Evolutionary conservation across 2,113 vertebrate genomes (phyloP), one percentile per base, ranked within the genome.

Genomic region (Suricata suricatta): DNA sequence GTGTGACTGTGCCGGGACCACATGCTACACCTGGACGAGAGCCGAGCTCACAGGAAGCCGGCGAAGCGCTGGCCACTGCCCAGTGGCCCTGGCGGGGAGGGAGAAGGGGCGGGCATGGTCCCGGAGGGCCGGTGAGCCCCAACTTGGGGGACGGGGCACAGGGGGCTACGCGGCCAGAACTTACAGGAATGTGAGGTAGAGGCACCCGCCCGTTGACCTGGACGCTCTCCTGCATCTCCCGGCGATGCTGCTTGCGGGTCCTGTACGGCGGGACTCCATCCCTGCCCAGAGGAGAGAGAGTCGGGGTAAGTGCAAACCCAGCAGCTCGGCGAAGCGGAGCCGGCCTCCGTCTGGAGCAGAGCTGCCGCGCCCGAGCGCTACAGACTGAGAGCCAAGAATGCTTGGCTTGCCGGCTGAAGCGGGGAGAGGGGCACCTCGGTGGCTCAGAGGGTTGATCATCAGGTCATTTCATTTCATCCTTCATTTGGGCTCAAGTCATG

Each of bases 141-240:
- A 5, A 41, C 44, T 52, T 64, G 0, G 2, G 54, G 5, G 69
- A 33, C 1, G 3, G 12, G 50, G 9, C 38, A 27, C 25, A 19
- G 8, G 41, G 12, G n/a, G 91, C 82, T 33, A 14, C 1, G 23
- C 8, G 1, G 60, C 29, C 5, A 27, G 81, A 96, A 99, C 99
- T 99, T 99, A 99, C 99, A 98, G 99, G 99, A 99, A 99, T 99
- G 99, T 99, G 99, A 99, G 99, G 99, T 99, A 99, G 99, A 98
- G 99, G 99, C 98, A 99, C 99, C 33, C 99, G 99, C 98, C 99
- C 99, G 72, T 99, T 99, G 97, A 99, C 99, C 99, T 99, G 99
- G 99, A 99, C 99, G 98, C 99, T 99, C 99, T 99, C 99, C 98
- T 99, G 99, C 99, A 99, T 99, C 99, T 99, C 99, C 96, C 99